Percentiles rank a stretch among this genome's conserved stretches.
Evolutionary conservation across 2,797 vertebrate species (phyloP).

Genomic region (Pangasius djambal): DNA sequence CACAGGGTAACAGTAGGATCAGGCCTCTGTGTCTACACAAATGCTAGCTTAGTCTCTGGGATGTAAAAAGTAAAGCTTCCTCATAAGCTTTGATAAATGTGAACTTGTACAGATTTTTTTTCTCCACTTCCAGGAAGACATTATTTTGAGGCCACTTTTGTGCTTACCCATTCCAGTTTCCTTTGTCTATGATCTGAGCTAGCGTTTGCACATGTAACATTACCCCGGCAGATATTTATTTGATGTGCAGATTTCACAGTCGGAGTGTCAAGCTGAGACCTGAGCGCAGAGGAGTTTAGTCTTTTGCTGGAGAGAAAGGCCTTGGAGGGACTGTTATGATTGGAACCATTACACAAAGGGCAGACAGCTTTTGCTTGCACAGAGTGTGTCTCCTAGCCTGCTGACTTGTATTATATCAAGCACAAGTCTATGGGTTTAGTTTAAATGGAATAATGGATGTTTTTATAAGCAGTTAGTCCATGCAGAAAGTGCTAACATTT

Average conservation of each 20-base stretch:
- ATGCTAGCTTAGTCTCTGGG: background rate
- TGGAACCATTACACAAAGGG: constrained; percentile 57
- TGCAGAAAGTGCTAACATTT: background rate
- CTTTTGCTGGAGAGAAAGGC: constrained; percentile 63
- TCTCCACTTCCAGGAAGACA: constrained; percentile 56
- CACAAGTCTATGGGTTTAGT: constrained; percentile 12
- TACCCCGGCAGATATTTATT: constrained; percentile 72
- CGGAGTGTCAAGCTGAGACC: constrained; percentile 65
- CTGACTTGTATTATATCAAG: constrained; percentile 30
- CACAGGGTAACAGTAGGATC: background rate
- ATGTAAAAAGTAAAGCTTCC: background rate
- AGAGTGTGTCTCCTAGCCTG: constrained; percentile 14
- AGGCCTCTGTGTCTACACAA: constrained; percentile 3
- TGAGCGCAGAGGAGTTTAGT: constrained; percentile 70
- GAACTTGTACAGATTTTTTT: constrained; percentile 36
- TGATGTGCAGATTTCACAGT: constrained; percentile 75
- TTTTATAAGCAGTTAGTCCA: background rate
- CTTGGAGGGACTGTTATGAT: constrained; percentile 67
- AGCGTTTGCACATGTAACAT: constrained; percentile 69
- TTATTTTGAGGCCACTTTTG: constrained; percentile 58
- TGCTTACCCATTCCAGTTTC: constrained; percentile 62
- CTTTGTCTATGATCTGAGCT: constrained; percentile 69
- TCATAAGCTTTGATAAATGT: constrained; percentile 4
- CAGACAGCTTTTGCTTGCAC: constrained; percentile 10
- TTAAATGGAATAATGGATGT: background rate